Conservation (phyloP, 2,797 vertebrate species). For the Parauchenoglanis ngamensis region DNA sequence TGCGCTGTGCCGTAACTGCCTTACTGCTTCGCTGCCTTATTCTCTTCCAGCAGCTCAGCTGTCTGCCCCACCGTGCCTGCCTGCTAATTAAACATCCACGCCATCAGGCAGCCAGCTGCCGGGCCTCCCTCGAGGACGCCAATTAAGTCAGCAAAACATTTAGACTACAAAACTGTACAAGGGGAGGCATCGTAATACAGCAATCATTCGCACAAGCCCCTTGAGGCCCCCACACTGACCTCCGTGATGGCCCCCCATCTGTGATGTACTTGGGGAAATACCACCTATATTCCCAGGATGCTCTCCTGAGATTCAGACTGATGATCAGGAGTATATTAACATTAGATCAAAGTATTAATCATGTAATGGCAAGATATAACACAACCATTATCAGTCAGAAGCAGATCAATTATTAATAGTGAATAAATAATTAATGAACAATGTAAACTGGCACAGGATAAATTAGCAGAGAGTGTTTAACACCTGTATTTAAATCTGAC, state of each 20-base stretch:
- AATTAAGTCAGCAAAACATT: constrained; percentile 88
- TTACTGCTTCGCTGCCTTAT: constrained; percentile 62
- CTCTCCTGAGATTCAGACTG: constrained; percentile 69
- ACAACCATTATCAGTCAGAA: constrained; percentile 45
- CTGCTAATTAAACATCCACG: constrained; percentile 78
- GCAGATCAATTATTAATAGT: constrained; percentile 43
- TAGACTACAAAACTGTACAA: constrained; percentile 86
- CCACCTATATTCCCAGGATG: constrained; percentile 62
- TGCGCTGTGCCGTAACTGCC: constrained; percentile 44
- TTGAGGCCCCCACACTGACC: constrained; percentile 69
- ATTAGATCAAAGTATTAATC: constrained; percentile 78
- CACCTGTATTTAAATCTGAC: constrained; percentile 26
- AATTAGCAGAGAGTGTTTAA: constrained; percentile 28
- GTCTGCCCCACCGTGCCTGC: constrained; percentile 69
- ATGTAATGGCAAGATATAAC: constrained; percentile 69
- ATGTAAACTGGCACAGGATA: constrained; percentile 28
- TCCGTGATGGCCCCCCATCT: constrained; percentile 68
- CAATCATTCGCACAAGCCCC: constrained; percentile 72
- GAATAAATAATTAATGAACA: constrained; percentile 42
- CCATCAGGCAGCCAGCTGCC: constrained; percentile 84
- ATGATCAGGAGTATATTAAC: constrained; percentile 78
- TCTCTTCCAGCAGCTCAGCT: constrained; percentile 69
- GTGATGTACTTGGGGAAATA: constrained; percentile 69
- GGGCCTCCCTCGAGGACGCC: constrained; percentile 77
- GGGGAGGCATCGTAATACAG: constrained; percentile 69